Evolutionary conservation across 2,888 invertebrate genomes (phyloP).

Genomic region (Cataglyphis altisquamis): DNA sequence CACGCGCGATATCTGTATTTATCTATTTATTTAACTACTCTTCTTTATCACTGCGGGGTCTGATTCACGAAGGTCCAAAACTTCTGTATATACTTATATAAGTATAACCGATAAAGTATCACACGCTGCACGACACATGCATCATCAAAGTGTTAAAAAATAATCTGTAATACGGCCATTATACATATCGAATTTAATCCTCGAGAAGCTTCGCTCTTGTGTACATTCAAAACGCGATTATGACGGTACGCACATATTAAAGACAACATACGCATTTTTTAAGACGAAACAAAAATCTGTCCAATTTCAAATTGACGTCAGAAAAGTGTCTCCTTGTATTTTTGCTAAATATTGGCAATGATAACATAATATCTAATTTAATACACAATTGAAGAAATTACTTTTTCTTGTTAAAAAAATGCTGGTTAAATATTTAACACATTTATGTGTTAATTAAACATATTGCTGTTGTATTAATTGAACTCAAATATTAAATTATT

Average conservation of each 20-base stretch:
- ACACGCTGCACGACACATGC: slow-evolving; percentile 53
- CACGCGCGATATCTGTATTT: slow-evolving; percentile 69
- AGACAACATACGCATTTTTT: neutral
- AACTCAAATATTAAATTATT: too few species aligned
- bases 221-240: neutral
- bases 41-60: slow-evolving; percentile 69
- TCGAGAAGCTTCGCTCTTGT: neutral
- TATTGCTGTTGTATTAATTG: too few species aligned
- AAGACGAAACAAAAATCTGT: neutral
- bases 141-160: slow-evolving; percentile 60
- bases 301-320: neutral
- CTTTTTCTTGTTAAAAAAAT: too few species aligned
- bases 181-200: slow-evolving; percentile 12
- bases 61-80: slow-evolving; percentile 43
- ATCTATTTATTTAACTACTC: slow-evolving; percentile 66
- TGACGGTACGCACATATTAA: neutral
- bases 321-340: neutral
- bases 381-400: too few species aligned
- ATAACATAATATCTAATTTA: neutral
- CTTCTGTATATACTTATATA: slow-evolving; percentile 7
- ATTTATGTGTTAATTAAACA: too few species aligned
- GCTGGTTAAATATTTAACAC: too few species aligned
- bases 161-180: slow-evolving; percentile 28
- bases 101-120: slow-evolving; percentile 42
- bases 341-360: neutral